Percentiles rank a stretch among this genome's conserved stretches.
Evolutionary conservation across 2,888 invertebrate species (phyloP).

Genomic region (Rambutsinella grinnellia): DNA sequence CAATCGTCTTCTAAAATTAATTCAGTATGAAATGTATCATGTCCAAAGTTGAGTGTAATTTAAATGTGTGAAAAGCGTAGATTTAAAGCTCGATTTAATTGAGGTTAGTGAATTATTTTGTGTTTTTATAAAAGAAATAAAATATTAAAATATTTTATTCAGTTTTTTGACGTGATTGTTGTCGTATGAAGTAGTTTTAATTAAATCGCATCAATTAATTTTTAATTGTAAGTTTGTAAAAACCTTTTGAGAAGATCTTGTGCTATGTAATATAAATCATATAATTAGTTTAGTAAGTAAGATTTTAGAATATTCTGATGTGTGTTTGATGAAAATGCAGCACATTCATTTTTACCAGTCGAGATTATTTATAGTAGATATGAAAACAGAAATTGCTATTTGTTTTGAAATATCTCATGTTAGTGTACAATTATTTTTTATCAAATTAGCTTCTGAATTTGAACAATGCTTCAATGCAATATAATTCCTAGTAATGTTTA

Average conservation of each 20-base stretch:
- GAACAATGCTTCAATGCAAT: conserved; percentile 55
- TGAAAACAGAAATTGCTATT: not conserved
- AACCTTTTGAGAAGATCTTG: not conserved
- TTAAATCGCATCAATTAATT: too few relatives aligned
- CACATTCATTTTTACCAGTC: conserved; percentile 41
- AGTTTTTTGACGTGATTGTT: too few relatives aligned
- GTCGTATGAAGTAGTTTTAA: too few relatives aligned
- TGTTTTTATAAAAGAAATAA: too few relatives aligned
- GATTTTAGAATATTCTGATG: conserved; percentile 1
- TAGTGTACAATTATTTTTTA: not conserved
- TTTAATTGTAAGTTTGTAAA: too few relatives aligned
- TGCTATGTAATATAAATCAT: conserved; percentile 32
- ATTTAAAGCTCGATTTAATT: too few relatives aligned
- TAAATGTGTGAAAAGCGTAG: too few relatives aligned
- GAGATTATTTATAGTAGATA: conserved; percentile 27
- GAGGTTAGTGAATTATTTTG: too few relatives aligned
- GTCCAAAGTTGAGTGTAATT: too few relatives aligned
- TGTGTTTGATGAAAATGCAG: conserved; percentile 38
- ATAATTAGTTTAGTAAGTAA: conserved; percentile 3
- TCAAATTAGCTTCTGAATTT: conserved; percentile 8
- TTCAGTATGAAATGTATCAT: too few relatives aligned
- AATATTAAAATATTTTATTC: too few relatives aligned
- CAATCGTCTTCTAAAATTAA: too few relatives aligned
- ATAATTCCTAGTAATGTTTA: not conserved
- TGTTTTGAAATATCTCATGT: conserved; percentile 6